Evolutionary conservation across 2,888 invertebrate genomes (phyloP), one percentile per base, ranked within the genome.

Genomic region (Drosophila algonquin): DNA sequence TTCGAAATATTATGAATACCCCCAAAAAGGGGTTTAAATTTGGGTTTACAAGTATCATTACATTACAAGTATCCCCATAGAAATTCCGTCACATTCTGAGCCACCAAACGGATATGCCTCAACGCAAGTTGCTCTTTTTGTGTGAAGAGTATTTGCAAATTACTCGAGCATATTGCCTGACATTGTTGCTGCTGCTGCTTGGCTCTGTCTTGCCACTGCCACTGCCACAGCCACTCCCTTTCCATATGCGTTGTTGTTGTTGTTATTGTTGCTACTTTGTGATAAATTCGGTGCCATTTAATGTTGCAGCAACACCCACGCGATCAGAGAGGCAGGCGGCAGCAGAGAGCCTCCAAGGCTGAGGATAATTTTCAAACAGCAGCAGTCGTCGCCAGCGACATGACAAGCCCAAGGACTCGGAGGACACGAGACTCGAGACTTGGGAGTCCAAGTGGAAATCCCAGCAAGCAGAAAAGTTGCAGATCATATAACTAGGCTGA

Each of bases 261-360:
- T 14, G 12, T 7, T 18, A 10, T 5, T 14, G 12, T 8, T 59
- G 77, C 73, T 62, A 71, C 74, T 82, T 78, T 78, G 86, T 86
- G 75, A 88, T 88, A 76, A 78, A 83, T 88, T 78, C 82, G 76
- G 53, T 50, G 59, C 45, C 74, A 82, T 82, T 87, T 77, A 76
- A 79, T 85, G 82, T 35, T 68, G 74, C 71, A 63, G 78, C 74
- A 73, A 81, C 87, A 79, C 82, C 87, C 86, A 88, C 65, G 74
- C 73, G 81, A 80, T 80, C 80, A 77, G 68, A 55, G 46, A 60
- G 27, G 27, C 27, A 27, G 18, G 18, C 18, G 27, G 27, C 27
- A 27, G 27, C 27, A 27, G 32, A 12, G 10, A 18, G 32, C 32
- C 24, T 12, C 46, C 30, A 18, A 32, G 46, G 51, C 56, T 16